A percentile compares a stretch with the other conserved stretches of the same genome.
Evolutionary conservation across 2,888 invertebrate genomes (phyloP).

Genomic region (Tenthredo mesomela): DNA sequence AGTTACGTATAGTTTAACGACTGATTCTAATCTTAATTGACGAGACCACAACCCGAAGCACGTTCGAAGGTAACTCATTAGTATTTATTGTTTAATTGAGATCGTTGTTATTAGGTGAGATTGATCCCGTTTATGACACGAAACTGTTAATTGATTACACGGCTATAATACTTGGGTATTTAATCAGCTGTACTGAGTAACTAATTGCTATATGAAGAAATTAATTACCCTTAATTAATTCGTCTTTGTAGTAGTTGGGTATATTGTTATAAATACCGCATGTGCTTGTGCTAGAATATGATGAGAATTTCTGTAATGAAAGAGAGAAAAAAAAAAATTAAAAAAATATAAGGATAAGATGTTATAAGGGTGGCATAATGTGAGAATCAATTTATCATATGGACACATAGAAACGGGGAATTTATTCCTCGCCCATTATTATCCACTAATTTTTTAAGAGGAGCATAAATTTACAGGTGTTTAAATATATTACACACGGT

Average conservation of each 20-base stretch:
- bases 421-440: not conserved
- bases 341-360: not conserved
- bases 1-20: not conserved
- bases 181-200: not conserved
- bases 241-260: not conserved
- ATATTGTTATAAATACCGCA: not conserved
- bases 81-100: constrained; percentile 24
- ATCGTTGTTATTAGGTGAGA: constrained; percentile 19
- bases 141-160: constrained; percentile 5
- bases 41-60: not conserved
- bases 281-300: not conserved
- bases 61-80: constrained; percentile 6
- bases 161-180: not conserved
- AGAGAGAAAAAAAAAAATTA: not conserved
- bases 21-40: constrained; percentile 36
- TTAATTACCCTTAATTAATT: not conserved
- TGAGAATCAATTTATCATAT: not conserved
- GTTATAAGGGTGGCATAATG: not conserved
- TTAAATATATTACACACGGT: not conserved
- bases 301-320: not conserved
- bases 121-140: not conserved
- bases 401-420: not conserved
- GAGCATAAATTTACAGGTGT: not conserved
- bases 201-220: not conserved
- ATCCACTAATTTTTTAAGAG: not conserved